These are phyloP conservation scores for Drosophila sucinea DNA, from an alignment of 1,140 invertebrate species.

Conservation along the genomic window DNA sequence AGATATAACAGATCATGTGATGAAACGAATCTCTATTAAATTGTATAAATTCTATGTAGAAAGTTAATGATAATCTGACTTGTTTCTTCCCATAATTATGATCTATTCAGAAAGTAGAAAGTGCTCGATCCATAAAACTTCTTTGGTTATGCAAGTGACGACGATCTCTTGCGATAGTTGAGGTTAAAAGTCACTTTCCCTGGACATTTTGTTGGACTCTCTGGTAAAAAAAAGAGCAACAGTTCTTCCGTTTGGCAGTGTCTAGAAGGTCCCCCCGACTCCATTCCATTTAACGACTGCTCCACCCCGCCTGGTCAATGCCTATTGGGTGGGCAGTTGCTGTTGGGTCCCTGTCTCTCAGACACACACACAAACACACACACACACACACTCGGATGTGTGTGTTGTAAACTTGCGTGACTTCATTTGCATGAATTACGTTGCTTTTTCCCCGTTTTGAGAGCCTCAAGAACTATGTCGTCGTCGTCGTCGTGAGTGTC, in stretches of 20 bases:
- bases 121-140: too few relatives aligned
- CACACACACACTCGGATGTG: not conserved
- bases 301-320: slow-evolving; percentile 31
- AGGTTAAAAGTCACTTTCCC: not conserved
- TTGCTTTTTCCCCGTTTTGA: slow-evolving; percentile 43
- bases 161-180: not conserved
- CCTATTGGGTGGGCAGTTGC: slow-evolving; percentile 56
- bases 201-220: not conserved
- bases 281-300: slow-evolving; percentile 8
- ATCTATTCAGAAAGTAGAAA: too few relatives aligned
- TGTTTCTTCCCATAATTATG: too few relatives aligned
- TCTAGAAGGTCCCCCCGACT: not conserved
- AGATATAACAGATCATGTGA: too few relatives aligned
- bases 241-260: slow-evolving; percentile 21
- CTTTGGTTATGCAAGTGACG: too few relatives aligned
- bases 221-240: slow-evolving; percentile 16
- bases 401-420: slow-evolving; percentile 68
- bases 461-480: slow-evolving; percentile 22
- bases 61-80: too few relatives aligned
- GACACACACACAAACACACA: too few relatives aligned
- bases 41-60: too few relatives aligned
- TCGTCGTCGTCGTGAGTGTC: slow-evolving; percentile 59
- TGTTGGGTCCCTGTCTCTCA: slow-evolving; percentile 15
- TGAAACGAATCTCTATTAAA: too few relatives aligned
- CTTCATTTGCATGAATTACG: slow-evolving; percentile 82